Conservation (phyloP, 2,113 vertebrate species). For the Poicephalus meyeri region DNA sequence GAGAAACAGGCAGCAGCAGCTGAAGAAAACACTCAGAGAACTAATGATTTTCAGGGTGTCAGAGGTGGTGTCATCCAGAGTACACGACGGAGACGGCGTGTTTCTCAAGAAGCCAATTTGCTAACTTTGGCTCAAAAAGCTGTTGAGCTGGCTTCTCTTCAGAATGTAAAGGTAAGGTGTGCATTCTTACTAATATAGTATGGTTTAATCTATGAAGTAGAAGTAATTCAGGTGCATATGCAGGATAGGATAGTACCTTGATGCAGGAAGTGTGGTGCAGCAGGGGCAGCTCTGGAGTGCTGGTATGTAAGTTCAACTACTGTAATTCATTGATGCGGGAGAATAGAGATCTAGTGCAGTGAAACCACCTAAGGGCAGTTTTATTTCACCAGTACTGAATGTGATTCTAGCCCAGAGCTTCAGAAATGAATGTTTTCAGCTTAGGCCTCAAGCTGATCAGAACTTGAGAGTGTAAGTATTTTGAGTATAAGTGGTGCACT, state of each 20-base stretch:
- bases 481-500: neutral
- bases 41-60: constrained; percentile 77
- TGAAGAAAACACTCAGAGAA: constrained; percentile 52
- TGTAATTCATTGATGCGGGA: neutral
- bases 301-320: neutral
- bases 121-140: constrained; percentile 95
- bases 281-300: neutral
- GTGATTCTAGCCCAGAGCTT: neutral
- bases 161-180: constrained; percentile 72
- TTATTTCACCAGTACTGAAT: neutral
- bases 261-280: neutral
- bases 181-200: neutral
- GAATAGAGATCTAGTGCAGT: neutral
- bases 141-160: constrained; percentile 91
- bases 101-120: constrained; percentile 94
- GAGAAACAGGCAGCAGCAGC: constrained; percentile 38
- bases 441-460: neutral
- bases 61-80: constrained; percentile 93
- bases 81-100: constrained; percentile 84
- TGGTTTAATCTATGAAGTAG: neutral
- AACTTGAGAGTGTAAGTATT: neutral
- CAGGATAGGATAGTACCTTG: neutral
- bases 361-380: neutral
- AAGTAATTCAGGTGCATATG: neutral
- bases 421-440: neutral